These are phyloP conservation scores for Atractosteus spatula DNA, from an alignment of 2,113 vertebrate genomes.

Conservation along the genomic window DNA sequence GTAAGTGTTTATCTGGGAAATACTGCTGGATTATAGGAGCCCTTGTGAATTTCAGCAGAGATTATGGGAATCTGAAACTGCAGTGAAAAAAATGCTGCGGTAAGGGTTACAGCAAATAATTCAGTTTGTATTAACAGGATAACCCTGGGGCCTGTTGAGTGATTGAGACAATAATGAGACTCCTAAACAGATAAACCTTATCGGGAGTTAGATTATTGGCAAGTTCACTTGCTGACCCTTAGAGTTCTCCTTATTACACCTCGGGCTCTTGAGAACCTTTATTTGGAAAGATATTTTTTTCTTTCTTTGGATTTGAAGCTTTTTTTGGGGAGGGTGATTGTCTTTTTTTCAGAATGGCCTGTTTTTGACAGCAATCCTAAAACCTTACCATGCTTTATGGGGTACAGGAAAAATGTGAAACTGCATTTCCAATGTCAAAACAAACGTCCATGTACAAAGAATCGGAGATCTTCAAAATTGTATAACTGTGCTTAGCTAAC, in stretches of 20 bases:
- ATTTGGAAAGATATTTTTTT: not conserved
- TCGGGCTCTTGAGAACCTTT: not conserved
- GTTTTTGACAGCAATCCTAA: conserved; percentile 24
- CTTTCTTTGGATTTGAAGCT: not conserved
- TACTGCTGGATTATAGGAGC: no score
- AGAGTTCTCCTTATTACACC: not conserved
- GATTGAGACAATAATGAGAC: conserved; percentile 40
- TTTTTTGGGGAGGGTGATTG: not conserved
- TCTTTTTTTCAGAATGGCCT: not conserved
- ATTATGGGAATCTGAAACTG: not conserved
- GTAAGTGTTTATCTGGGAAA: no score
- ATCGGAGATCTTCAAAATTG: no score
- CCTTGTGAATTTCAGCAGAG: no score
- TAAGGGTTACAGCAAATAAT: not conserved
- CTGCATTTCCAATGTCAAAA: no score
- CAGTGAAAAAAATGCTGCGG: not conserved
- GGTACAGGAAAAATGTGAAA: no score
- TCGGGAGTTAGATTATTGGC: conserved; percentile 36
- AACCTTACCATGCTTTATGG: no score
- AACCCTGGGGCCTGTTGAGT: conserved; percentile 16
- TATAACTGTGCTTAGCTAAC: no score
- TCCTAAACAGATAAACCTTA: conserved; percentile 46
- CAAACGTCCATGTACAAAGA: no score
- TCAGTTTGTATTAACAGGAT: not conserved
- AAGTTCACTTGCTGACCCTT: conserved; percentile 27